phyloP scores from a whole-genome alignment of 2,797 vertebrate species.

The Eidolon dupreanum region DNA sequence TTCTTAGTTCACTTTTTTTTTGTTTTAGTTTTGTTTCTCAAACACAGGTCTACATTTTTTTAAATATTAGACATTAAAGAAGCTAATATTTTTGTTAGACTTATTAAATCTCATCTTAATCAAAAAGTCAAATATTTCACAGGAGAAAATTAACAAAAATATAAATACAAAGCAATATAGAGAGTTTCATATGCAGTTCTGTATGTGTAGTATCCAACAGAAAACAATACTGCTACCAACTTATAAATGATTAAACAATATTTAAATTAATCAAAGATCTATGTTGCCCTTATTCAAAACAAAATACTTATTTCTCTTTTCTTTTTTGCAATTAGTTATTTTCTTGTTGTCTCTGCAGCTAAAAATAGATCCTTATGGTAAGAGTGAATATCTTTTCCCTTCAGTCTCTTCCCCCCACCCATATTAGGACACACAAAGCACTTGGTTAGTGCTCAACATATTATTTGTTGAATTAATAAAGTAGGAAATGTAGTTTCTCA shows the following conservation, averaged over 20 bases:
- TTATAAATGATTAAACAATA: not conserved
- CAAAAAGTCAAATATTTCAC: not conserved
- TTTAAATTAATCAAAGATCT: not conserved
- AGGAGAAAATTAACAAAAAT: not conserved
- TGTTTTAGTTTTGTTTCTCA: not conserved
- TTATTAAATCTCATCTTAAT: not conserved
- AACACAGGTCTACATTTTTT: not conserved
- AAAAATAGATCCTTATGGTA: not conserved
- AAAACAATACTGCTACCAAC: not conserved
- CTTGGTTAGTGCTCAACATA: not conserved
- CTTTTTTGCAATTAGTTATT: not conserved
- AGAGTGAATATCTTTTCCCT: not conserved
- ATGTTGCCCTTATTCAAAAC: not conserved
- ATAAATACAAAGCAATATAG: not conserved
- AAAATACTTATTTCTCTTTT: not conserved
- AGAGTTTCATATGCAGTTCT: not conserved
- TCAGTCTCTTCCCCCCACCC: not conserved
- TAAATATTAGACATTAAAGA: not conserved
- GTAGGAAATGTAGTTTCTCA: not conserved
- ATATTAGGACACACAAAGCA: not conserved
- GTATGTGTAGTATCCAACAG: not conserved
- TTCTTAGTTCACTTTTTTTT: not conserved
- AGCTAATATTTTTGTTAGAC: not conserved
- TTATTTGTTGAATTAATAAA: conserved; percentile 8
- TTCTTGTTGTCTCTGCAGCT: not conserved